Percentiles rank a stretch among this genome's conserved stretches.
These are phyloP conservation scores for Aricia artaxerxes DNA, from an alignment of 2,888 invertebrate species.

Conservation along the genomic window DNA sequence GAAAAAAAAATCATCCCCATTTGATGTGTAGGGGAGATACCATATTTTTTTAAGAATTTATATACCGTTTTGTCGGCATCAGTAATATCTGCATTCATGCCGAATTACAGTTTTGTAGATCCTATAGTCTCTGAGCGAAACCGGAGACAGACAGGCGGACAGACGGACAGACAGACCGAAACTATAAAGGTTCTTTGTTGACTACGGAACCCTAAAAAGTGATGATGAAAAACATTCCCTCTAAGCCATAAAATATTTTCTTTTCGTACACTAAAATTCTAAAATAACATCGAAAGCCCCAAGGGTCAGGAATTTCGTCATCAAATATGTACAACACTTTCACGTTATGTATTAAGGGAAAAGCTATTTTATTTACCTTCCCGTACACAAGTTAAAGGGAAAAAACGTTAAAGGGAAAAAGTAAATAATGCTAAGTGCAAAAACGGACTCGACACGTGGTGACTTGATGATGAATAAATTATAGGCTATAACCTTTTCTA, in stretches of 20 bases:
- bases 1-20: too few species aligned
- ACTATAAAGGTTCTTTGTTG: too few species aligned
- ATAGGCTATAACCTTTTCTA: not conserved
- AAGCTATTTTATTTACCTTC: slow-evolving; percentile 27
- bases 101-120: too few species aligned
- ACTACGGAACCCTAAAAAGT: not conserved
- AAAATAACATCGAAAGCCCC: slow-evolving; percentile 22
- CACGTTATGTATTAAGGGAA: slow-evolving; percentile 22
- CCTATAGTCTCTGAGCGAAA: too few species aligned
- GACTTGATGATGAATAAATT: slow-evolving; percentile 4
- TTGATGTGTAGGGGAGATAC: too few species aligned
- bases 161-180: too few species aligned
- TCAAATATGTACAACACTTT: slow-evolving; percentile 23
- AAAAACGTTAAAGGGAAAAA: not conserved
- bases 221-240: not conserved
- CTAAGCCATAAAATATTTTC: not conserved
- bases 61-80: too few species aligned
- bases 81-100: too few species aligned
- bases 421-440: slow-evolving; percentile 20
- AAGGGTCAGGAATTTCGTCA: slow-evolving; percentile 24
- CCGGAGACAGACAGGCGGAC: too few species aligned
- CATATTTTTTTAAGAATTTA: too few species aligned
- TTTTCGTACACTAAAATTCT: not conserved
- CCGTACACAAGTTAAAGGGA: slow-evolving; percentile 29
- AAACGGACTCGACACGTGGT: slow-evolving; percentile 8